Conservation (phyloP, 2,888 invertebrate species). For the Keiferia lycopersicella region DNA sequence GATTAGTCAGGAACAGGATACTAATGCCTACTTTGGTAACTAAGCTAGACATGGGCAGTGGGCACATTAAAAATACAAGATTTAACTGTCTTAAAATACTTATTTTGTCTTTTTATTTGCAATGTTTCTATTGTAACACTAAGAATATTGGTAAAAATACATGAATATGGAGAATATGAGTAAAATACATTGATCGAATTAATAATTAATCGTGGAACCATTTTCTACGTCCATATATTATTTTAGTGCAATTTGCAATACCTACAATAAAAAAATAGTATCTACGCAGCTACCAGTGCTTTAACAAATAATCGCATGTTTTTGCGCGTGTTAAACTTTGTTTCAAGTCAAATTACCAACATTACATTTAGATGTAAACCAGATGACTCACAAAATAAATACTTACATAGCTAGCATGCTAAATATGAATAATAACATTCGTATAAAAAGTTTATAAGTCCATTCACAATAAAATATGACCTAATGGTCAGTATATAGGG, state of each 20-base stretch:
- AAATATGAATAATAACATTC: neutral
- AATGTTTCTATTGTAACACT: neutral
- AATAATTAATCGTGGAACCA: neutral
- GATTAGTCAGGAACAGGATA: too few relatives aligned
- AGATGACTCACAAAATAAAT: neutral
- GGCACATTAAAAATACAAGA: too few relatives aligned
- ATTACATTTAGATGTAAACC: neutral
- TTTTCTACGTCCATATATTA: too few relatives aligned
- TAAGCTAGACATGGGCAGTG: too few relatives aligned
- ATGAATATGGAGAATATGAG: neutral
- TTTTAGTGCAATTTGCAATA: too few relatives aligned
- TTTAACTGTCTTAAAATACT: neutral
- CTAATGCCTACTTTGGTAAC: too few relatives aligned
- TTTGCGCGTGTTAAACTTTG: too few relatives aligned
- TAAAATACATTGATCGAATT: neutral
- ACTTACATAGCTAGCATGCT: neutral
- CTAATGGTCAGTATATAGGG: neutral
- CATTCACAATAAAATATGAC: constrained; percentile 9
- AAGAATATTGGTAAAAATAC: neutral
- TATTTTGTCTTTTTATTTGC: constrained; percentile 1
- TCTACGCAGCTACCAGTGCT: neutral
- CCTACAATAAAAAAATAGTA: too few relatives aligned
- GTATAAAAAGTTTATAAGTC: neutral
- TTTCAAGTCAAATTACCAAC: neutral
- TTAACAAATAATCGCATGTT: neutral